Evolutionary conservation across 2,888 invertebrate species (phyloP), one percentile per base, ranked within the genome.

Genomic region (Petrolisthes manimaculis): DNA sequence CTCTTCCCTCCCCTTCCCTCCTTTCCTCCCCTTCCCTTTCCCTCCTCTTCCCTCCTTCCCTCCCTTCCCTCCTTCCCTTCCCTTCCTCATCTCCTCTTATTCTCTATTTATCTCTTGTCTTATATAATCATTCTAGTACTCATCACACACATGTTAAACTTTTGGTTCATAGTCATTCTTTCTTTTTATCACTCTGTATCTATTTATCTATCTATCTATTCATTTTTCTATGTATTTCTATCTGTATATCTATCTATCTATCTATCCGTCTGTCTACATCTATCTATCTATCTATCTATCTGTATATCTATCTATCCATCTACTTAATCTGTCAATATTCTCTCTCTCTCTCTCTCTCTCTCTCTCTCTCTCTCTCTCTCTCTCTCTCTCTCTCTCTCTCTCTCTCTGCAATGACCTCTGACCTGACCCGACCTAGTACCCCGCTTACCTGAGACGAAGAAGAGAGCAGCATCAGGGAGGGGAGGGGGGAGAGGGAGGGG

Each of bases 11-110:
- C 53, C 77, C 53, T 53, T 9, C 77, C 51, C 77, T 51, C 6
- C 9, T 55, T n/a, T 2, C 18, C 9, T 21, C 37, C 5, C 61
- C 18, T 4, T 14, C 37, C 5, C 24, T 55, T 51, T 37, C 8
- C 24, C n/a, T 61, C 21, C 3, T 92, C 8, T 92, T 92, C 71
- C 93, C 93, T 53, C 93, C 93, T 14, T 91, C 92, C 54, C 93
- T 21, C 56, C n/a, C 56, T 21, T 56, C 3, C 56, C 24, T 92
- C 18, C 92, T 92, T 69, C 92, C 56, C 80, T 5, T 12, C n/a
- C 24, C 56, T 5, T 14, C 37, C 61, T 92, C 21, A 84, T 91
- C 54, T 91, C 92, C 67, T 83, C 92, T 78, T 86, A 87, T 83
- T 86, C 89, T 21, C 53, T 14, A 14, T 54, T 53, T 5, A 4